Evolutionary conservation across 1,140 invertebrate genomes (phyloP), one percentile per base, ranked within the genome.

Genomic region (Pemphigus obesinymphae): DNA sequence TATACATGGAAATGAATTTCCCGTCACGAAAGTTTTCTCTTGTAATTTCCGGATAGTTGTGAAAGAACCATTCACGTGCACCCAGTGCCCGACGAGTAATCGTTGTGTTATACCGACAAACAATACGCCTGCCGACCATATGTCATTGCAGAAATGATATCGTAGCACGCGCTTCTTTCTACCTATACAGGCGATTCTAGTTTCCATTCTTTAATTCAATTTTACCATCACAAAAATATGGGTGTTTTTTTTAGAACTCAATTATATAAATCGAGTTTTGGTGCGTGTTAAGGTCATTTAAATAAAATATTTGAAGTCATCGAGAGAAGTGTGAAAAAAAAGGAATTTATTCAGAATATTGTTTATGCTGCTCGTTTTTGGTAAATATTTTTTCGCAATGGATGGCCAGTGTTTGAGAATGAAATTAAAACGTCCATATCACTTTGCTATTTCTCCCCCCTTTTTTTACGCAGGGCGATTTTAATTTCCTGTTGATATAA

Each of bases 401-500:
- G 26, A 61, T 63, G 37, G 37, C 40, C 76, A 31, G 45, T 63
- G 37, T 40, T 80, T 31, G 58, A 58, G n/a, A 78, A 58, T 17
- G 31, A 29, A 58, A 78, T 78, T 78, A 78, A 78, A 78, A 61
- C 6, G 29, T 23, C n/a, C 53, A 61, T 80, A 80, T 80, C 76
- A 61, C 63, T 61, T 63, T 43, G n/a, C 48, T 58, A 78, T 45
- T 55, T 58, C 53, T 34, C 31, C 20, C 53, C n/a, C 11, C 17
- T 76, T 48, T 70, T 76, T 76, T 78, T 63, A 29, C 75, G 26
- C n/a, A 31, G 76, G 76, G 53, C 31, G 55, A 80, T 80, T 80
- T 80, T 80, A 80, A 80, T 80, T 80, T 80, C 76, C 76, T 80
- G 76, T 80, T 80, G 76, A 80, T 43, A 80, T 80, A 80, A 80